Conservation (phyloP, 2,113 vertebrate genomes). For the Pseudolaguvia tuberculata region DNA sequence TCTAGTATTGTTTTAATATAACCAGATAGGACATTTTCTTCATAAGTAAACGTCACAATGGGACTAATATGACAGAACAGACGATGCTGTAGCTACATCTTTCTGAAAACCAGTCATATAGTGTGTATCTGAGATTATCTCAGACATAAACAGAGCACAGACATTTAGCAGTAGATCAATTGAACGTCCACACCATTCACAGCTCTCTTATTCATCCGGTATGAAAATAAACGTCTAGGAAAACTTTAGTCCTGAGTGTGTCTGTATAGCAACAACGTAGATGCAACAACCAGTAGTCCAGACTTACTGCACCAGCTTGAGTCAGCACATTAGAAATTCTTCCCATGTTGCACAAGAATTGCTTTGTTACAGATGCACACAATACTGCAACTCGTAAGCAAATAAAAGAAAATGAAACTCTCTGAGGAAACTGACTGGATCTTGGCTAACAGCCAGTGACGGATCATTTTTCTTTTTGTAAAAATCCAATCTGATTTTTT, state of each 20-base stretch:
- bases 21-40: conserved; percentile 29
- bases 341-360: conserved; percentile 46
- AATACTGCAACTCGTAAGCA: conserved; percentile 59
- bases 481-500: conserved; percentile 17
- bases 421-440: not conserved
- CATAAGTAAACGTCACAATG: conserved; percentile 24
- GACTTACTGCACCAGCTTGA: conserved; percentile 36
- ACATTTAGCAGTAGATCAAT: conserved; percentile 68
- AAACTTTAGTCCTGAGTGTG: conserved; percentile 67
- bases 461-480: conserved; percentile 40
- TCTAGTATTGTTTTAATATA: conserved; percentile 37
- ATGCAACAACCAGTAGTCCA: conserved; percentile 35
- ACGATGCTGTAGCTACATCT: not conserved
- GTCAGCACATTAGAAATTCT: conserved; percentile 41
- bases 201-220: conserved; percentile 56
- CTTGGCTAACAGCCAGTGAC: conserved; percentile 36
- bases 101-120: conserved; percentile 58
- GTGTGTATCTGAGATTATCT: conserved; percentile 66
- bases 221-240: conserved; percentile 68
- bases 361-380: conserved; percentile 66
- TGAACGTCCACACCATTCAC: conserved; percentile 60
- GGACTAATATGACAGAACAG: conserved; percentile 3
- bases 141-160: conserved; percentile 63
- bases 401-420: conserved; percentile 30
- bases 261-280: conserved; percentile 57